A percentile compares a stretch with the other conserved stretches of the same genome.
Evolutionary conservation across 2,797 vertebrate genomes (phyloP).

Genomic region (Erethizon dorsatum): DNA sequence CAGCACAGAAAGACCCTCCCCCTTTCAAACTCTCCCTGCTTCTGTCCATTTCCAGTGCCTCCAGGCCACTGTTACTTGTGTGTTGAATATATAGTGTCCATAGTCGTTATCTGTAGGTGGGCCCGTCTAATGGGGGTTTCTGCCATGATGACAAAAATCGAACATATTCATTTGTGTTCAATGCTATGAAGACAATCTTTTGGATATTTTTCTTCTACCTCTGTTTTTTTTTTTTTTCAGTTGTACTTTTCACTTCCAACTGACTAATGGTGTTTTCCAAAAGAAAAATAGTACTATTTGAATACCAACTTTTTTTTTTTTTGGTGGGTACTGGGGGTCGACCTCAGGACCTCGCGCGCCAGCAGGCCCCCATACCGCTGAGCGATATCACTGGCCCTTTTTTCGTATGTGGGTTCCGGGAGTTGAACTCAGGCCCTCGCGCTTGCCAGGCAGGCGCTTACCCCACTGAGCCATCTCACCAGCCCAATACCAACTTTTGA

Average conservation of each 20-base stretch:
- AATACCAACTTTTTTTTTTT: not conserved
- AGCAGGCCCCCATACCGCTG: no score
- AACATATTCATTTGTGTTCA: not conserved
- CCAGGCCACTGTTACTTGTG: not conserved
- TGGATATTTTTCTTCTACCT: not conserved
- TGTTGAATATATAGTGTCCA: not conserved
- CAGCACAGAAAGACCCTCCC: not conserved
- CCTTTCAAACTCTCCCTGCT: not conserved
- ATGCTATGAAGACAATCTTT: not conserved
- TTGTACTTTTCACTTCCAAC: not conserved
- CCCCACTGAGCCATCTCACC: no score
- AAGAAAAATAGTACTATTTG: constrained; percentile 24
- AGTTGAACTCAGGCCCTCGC: no score
- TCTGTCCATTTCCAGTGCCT: not conserved
- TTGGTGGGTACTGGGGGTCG: no score
- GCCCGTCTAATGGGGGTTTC: not conserved
- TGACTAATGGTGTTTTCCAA: not conserved
- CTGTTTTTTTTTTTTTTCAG: not conserved
- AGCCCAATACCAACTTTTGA: no score
- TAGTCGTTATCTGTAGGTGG: not conserved
- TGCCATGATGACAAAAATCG: not conserved
- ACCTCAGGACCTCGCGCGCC: no score
- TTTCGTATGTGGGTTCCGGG: no score
- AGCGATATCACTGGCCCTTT: no score
- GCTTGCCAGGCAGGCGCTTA: no score